A percentile compares a stretch with the other conserved stretches of the same genome.
Conservation (phyloP, 2,113 vertebrate genomes). For the Gulo gulo region DNA sequence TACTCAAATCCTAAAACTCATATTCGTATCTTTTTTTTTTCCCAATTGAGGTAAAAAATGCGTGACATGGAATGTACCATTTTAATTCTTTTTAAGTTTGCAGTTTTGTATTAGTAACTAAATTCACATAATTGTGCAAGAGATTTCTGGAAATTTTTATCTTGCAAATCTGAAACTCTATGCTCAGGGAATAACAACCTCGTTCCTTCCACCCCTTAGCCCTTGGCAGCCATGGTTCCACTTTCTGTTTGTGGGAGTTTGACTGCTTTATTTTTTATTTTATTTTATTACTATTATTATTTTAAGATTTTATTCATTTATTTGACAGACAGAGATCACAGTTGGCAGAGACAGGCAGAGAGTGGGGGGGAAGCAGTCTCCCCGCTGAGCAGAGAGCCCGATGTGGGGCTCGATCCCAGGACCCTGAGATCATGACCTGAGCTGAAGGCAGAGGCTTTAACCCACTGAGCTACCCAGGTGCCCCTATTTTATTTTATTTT, state of each 20-base stretch:
- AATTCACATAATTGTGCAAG: neutral
- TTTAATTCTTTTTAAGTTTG: neutral
- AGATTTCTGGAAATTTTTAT: neutral
- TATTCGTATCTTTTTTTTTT: neutral
- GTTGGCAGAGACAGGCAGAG: no score
- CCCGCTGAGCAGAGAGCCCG: no score
- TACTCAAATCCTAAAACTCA: neutral
- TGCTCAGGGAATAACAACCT: neutral
- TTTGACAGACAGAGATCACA: no score
- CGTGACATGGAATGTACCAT: neutral
- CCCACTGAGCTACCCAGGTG: no score
- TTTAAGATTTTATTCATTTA: no score
- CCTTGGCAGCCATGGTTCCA: neutral
- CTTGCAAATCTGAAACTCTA: neutral
- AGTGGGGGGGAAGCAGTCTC: no score
- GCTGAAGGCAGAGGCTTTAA: no score
- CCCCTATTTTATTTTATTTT: neutral
- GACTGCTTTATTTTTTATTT: neutral
- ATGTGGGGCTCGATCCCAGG: no score
- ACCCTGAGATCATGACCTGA: no score
- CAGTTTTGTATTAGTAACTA: neutral
- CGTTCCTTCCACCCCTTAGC: accelerated
- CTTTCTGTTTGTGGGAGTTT: neutral
- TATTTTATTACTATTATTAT: no score
- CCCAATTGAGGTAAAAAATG: neutral